phyloP scores from a whole-genome alignment of 2,888 invertebrate genomes.

The Pogonocherus hispidulus region DNA sequence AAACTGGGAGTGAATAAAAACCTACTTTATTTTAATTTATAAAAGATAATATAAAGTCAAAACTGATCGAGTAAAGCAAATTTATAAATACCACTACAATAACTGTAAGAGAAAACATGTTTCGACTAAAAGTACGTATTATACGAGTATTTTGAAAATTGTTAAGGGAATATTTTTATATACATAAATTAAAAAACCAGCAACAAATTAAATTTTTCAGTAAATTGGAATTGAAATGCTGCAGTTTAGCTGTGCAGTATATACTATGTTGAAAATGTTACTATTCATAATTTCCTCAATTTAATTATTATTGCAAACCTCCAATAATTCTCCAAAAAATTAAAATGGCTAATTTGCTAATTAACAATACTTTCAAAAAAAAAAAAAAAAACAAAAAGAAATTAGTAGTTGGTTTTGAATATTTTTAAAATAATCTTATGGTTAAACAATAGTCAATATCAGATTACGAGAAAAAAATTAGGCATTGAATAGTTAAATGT shows the following conservation, averaged over 20 bases:
- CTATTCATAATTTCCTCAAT: background rate
- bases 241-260: slow-evolving; percentile 30
- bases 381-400: no score
- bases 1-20: slow-evolving; percentile 13
- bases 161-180: slow-evolving; percentile 7
- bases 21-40: slow-evolving; percentile 5
- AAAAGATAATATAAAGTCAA: slow-evolving; percentile 14
- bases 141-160: slow-evolving; percentile 28
- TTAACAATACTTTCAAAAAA: background rate
- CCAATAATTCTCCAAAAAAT: no score
- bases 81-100: no score
- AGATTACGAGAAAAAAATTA: no score
- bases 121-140: no score
- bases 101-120: no score
- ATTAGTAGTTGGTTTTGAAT: no score
- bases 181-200: slow-evolving; percentile 22
- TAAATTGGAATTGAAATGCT: slow-evolving; percentile 16
- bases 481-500: no score
- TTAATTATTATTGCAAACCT: no score
- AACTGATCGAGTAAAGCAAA: no score
- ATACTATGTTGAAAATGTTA: slow-evolving; percentile 28
- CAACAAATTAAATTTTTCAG: slow-evolving; percentile 9
- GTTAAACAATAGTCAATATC: no score
- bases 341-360: background rate
- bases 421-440: no score